These are phyloP conservation scores for Leptocoma aspasia DNA, from an alignment of 2,113 vertebrate genomes.

Conservation along the genomic window DNA sequence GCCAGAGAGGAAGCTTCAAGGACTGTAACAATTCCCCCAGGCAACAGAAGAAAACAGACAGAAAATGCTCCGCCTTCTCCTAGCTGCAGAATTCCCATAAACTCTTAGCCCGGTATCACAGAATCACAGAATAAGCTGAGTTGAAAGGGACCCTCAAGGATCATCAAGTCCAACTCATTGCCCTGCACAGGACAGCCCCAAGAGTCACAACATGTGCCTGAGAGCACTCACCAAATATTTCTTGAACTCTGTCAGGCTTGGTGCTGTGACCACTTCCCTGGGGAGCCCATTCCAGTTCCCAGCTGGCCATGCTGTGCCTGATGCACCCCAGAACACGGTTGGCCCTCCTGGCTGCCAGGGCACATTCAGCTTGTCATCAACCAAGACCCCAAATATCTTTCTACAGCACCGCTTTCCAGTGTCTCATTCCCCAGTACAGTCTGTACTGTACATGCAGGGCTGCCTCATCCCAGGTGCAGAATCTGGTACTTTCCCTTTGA, in stretches of 20 bases:
- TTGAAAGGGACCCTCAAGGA: background rate
- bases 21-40: background rate
- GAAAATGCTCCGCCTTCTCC: background rate
- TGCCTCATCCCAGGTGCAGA: background rate
- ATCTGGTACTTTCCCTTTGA: background rate
- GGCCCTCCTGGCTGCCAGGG: background rate
- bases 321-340: background rate
- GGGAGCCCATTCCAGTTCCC: background rate
- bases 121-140: background rate
- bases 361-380: background rate
- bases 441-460: background rate
- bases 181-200: background rate
- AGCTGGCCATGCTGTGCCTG: fast-evolving
- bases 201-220: background rate
- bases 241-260: background rate
- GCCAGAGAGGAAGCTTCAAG: background rate
- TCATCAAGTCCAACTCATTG: fast-evolving
- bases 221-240: background rate
- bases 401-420: background rate
- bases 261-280: background rate
- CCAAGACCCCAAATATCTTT: background rate
- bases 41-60: background rate
- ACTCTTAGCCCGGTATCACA: background rate
- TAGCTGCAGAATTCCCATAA: background rate
- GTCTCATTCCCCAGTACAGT: background rate